Evolutionary conservation across 2,888 invertebrate genomes (phyloP).

Genomic region (Leuctra nigra): DNA sequence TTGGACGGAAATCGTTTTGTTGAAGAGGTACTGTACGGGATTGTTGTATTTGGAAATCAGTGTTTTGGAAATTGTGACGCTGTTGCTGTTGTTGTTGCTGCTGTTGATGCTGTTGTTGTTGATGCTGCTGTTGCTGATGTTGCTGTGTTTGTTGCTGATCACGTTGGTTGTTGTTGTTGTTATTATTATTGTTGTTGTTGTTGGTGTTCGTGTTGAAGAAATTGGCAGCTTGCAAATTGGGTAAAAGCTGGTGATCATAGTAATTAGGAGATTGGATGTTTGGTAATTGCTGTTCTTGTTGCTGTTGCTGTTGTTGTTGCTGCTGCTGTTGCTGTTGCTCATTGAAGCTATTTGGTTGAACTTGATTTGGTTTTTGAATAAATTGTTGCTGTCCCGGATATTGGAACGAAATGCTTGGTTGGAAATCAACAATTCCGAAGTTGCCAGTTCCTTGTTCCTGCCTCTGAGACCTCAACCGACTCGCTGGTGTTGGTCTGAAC

Average conservation of each 20-base stretch:
- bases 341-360: neutral
- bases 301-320: constrained; percentile 32
- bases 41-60: constrained; percentile 29
- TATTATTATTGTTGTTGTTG: constrained; percentile 30
- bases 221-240: neutral
- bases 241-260: neutral
- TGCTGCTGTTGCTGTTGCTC: constrained; percentile 32
- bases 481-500: constrained; percentile 31
- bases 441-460: constrained; percentile 48
- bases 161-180: constrained; percentile 37
- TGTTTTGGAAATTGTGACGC: constrained; percentile 18
- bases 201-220: constrained; percentile 18
- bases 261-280: constrained; percentile 2
- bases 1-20: constrained; percentile 39
- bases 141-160: constrained; percentile 36
- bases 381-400: constrained; percentile 32
- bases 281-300: constrained; percentile 1
- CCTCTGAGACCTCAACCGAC: constrained; percentile 33
- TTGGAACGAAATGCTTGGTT: constrained; percentile 45
- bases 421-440: constrained; percentile 46
- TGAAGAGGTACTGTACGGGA: constrained; percentile 37
- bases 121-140: constrained; percentile 31
- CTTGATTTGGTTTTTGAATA: constrained; percentile 30
- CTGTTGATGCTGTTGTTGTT: constrained; percentile 33
- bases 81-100: constrained; percentile 30